Evolutionary conservation across 2,888 invertebrate genomes (phyloP).

Genomic region (Allolobophora icterica): DNA sequence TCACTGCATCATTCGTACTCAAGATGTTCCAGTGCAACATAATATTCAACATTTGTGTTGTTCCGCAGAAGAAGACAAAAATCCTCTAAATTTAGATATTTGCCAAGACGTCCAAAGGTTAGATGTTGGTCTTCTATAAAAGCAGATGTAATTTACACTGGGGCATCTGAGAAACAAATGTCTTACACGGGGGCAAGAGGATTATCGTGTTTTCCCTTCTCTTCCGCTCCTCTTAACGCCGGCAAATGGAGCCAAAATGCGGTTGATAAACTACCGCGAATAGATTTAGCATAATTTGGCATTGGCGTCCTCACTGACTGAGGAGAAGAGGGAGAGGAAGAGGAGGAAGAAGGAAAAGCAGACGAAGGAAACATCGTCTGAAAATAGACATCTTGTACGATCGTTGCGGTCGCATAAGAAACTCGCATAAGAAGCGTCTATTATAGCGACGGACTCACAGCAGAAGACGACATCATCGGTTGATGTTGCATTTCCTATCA

Average conservation of each 20-base stretch:
- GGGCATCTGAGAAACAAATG: not conserved
- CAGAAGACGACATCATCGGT: not conserved
- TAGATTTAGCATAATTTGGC: constrained; percentile 4
- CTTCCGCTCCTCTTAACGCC: not conserved
- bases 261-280: not conserved
- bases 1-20: not conserved
- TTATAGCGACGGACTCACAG: not conserved
- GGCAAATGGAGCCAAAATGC: constrained; percentile 4
- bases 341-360: not conserved
- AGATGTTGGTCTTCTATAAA: not conserved
- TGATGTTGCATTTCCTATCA: constrained; percentile 12
- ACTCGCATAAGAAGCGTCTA: constrained; percentile 9
- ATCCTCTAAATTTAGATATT: not conserved
- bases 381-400: constrained; percentile 12
- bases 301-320: not conserved
- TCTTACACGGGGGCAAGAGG: not conserved
- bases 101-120: not conserved
- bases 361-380: not conserved
- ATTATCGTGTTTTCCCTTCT: not conserved
- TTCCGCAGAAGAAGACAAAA: not conserved
- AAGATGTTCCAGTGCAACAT: not conserved
- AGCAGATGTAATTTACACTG: not conserved
- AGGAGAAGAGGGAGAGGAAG: no score
- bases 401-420: not conserved
- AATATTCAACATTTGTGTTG: not conserved